These are phyloP conservation scores for Halcyon smyrnensis DNA, from an alignment of 2,797 vertebrate species.

Conservation along the genomic window DNA sequence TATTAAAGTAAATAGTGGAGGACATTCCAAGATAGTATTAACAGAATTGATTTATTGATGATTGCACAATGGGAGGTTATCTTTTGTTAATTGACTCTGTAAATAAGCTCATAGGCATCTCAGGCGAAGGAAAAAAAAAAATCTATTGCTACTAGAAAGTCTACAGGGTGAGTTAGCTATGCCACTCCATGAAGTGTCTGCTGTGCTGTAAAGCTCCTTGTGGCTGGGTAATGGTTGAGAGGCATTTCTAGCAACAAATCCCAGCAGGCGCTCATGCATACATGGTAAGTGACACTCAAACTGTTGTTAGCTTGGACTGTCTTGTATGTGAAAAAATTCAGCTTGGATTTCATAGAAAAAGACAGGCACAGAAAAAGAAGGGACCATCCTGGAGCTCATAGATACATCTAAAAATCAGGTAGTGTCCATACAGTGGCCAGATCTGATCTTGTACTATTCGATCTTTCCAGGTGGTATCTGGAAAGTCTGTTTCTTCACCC, in stretches of 20 bases:
- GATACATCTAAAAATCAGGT: background rate
- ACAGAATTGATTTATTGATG: constrained; percentile 87
- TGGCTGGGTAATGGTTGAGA: background rate
- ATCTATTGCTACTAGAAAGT: constrained; percentile 39
- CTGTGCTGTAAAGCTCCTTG: background rate
- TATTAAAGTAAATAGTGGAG: constrained; percentile 81
- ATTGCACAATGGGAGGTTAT: constrained; percentile 86
- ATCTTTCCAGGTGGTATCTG: background rate
- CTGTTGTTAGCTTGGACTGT: background rate
- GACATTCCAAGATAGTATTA: constrained; percentile 85
- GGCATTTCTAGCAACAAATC: background rate
- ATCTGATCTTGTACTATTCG: background rate
- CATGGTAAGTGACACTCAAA: background rate
- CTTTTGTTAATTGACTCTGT: constrained; percentile 85
- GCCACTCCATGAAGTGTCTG: background rate
- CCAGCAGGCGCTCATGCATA: background rate
- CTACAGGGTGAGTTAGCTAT: constrained; percentile 3
- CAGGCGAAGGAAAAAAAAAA: background rate
- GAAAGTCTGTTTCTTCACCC: background rate
- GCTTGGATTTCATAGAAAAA: background rate
- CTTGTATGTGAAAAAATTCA: background rate
- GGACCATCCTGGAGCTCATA: background rate
- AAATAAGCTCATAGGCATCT: constrained; percentile 77
- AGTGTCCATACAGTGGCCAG: background rate
- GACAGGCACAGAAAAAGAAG: background rate